Conservation (phyloP, 2,797 vertebrate genomes). For the Synanceia verrucosa region DNA sequence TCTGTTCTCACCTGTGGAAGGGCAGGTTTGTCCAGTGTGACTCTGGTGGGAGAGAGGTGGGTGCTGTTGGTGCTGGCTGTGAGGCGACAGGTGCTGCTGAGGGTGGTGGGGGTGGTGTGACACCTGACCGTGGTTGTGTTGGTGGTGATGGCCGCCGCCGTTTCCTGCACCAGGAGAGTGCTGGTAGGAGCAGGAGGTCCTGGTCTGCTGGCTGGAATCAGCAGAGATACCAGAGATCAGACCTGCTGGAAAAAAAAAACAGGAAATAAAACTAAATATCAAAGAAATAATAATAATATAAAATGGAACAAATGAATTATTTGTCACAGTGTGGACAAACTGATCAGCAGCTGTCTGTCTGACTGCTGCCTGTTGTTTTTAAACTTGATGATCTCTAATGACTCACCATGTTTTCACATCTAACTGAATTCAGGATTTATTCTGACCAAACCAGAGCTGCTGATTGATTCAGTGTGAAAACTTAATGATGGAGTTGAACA, state of each 20-base stretch:
- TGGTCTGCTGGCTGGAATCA: slow-evolving; percentile 82
- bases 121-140: slow-evolving; percentile 77
- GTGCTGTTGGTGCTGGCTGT: slow-evolving; percentile 73
- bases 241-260: slow-evolving; percentile 59
- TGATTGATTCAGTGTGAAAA: too few species aligned
- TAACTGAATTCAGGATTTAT: too few species aligned
- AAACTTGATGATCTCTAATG: too few species aligned
- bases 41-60: slow-evolving; percentile 81
- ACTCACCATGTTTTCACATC: too few species aligned
- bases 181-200: slow-evolving; percentile 87
- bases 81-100: slow-evolving; percentile 82
- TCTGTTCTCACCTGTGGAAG: slow-evolving; percentile 80
- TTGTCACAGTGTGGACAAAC: neutral
- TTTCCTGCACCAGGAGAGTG: slow-evolving; percentile 80
- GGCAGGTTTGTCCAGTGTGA: slow-evolving; percentile 81
- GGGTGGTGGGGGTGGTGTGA: slow-evolving; percentile 79
- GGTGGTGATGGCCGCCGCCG: slow-evolving; percentile 70
- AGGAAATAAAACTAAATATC: neutral
- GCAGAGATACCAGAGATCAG: slow-evolving; percentile 84
- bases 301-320: neutral
- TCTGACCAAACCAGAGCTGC: too few species aligned
- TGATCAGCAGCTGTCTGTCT: too few species aligned
- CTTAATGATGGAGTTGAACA: too few species aligned
- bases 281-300: neutral
- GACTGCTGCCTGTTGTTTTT: too few species aligned